A percentile compares a stretch with the other conserved stretches of the same genome.
Conservation (phyloP, 2,888 invertebrate species). For the Hypolimnas misippus region DNA sequence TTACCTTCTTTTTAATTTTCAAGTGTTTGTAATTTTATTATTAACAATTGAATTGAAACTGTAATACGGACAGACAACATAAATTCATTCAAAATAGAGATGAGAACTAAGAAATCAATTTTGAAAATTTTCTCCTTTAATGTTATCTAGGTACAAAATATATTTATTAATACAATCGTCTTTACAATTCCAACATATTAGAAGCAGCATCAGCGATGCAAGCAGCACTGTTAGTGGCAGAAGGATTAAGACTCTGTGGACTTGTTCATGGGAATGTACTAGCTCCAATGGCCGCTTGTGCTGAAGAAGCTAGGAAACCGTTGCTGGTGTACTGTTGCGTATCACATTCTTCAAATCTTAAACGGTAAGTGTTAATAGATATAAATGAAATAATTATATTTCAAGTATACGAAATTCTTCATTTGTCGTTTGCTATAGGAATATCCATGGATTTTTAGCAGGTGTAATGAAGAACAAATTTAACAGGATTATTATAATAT, state of each 20-base stretch:
- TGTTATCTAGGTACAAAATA: neutral
- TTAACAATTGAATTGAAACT: too few species aligned
- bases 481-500: too few species aligned
- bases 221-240: constrained; percentile 87
- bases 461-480: too few species aligned
- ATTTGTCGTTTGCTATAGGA: too few species aligned
- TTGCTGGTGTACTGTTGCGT: constrained; percentile 89
- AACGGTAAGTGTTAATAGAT: constrained; percentile 80
- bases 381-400: too few species aligned
- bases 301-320: constrained; percentile 82
- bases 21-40: too few species aligned
- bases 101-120: too few species aligned
- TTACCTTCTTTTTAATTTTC: too few species aligned
- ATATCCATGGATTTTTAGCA: too few species aligned
- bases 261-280: constrained; percentile 89
- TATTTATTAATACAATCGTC: neutral
- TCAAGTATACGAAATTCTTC: too few species aligned
- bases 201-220: constrained; percentile 89
- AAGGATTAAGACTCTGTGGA: constrained; percentile 89
- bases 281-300: constrained; percentile 88
- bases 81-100: too few species aligned
- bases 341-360: constrained; percentile 87
- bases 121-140: neutral
- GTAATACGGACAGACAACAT: too few species aligned
- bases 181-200: constrained; percentile 50